A percentile compares a stretch with the other conserved stretches of the same genome.
Conservation (phyloP, 2,113 vertebrate genomes). For the Conger conger region DNA sequence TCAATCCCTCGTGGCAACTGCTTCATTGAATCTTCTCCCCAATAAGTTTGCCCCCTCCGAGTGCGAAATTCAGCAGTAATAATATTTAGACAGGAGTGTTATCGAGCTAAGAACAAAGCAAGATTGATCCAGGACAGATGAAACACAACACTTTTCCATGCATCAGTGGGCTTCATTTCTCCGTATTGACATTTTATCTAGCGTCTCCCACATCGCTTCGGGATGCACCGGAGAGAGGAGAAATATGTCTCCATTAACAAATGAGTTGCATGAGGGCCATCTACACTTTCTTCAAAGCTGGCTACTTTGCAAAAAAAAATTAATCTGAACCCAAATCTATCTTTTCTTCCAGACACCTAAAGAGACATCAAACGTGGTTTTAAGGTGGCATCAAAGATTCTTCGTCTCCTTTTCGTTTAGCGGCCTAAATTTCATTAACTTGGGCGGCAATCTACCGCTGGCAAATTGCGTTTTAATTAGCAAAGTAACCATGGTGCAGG, state of each 20-base stretch:
- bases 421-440: slow-evolving; percentile 23
- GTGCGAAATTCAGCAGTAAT: slow-evolving; percentile 23
- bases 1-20: slow-evolving; percentile 18
- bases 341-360: slow-evolving; percentile 48
- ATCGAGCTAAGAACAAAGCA: slow-evolving; percentile 24
- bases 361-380: slow-evolving; percentile 53
- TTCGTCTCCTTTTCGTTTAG: slow-evolving; percentile 50
- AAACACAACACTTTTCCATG: slow-evolving; percentile 13
- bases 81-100: slow-evolving; percentile 25
- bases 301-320: slow-evolving; percentile 43
- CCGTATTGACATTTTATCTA: slow-evolving; percentile 25
- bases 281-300: slow-evolving; percentile 43
- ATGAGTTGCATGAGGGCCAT: slow-evolving; percentile 27
- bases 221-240: background rate
- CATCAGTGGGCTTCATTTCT: slow-evolving; percentile 9
- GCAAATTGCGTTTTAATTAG: background rate
- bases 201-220: background rate
- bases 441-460: background rate
- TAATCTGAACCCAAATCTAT: slow-evolving; percentile 34
- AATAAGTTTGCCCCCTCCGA: slow-evolving; percentile 12
- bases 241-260: slow-evolving; percentile 41
- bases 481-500: background rate
- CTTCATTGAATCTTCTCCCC: slow-evolving; percentile 9
- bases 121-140: slow-evolving; percentile 28
- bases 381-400: slow-evolving; percentile 59